Evolutionary conservation across 2,113 vertebrate genomes (phyloP).

Genomic region (Phalacrocorax pelagicus): DNA sequence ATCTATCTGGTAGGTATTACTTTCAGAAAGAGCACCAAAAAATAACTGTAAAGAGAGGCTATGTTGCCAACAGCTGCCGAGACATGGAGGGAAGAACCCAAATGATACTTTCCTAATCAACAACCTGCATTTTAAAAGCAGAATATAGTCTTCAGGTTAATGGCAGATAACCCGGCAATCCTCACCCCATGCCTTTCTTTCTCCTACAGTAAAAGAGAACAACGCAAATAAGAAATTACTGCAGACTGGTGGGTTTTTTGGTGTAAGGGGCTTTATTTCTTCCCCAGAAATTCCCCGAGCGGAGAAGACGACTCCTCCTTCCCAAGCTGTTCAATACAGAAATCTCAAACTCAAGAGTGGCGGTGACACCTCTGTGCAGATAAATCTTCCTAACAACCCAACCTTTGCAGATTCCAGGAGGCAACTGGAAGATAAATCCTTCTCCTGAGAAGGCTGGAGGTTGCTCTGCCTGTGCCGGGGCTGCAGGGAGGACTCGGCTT

Average conservation of each 20-base stretch:
- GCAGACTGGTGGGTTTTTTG: neutral
- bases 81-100: neutral
- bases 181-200: neutral
- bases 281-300: neutral
- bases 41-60: too few species aligned
- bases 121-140: neutral
- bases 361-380: neutral
- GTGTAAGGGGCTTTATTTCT: neutral
- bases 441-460: neutral
- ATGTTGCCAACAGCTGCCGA: neutral
- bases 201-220: neutral
- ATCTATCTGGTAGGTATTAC: neutral
- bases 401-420: neutral
- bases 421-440: neutral
- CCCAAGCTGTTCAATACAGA: neutral
- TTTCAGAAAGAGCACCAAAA: neutral
- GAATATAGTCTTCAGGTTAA: neutral
- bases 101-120: neutral
- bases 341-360: neutral
- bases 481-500: neutral
- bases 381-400: neutral
- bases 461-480: neutral
- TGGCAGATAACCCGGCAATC: neutral
- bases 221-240: neutral
- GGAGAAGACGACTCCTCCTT: neutral